These are phyloP conservation scores for Trichomalopsis sarcophagae DNA, from an alignment of 1,140 invertebrate genomes.

Conservation along the genomic window DNA sequence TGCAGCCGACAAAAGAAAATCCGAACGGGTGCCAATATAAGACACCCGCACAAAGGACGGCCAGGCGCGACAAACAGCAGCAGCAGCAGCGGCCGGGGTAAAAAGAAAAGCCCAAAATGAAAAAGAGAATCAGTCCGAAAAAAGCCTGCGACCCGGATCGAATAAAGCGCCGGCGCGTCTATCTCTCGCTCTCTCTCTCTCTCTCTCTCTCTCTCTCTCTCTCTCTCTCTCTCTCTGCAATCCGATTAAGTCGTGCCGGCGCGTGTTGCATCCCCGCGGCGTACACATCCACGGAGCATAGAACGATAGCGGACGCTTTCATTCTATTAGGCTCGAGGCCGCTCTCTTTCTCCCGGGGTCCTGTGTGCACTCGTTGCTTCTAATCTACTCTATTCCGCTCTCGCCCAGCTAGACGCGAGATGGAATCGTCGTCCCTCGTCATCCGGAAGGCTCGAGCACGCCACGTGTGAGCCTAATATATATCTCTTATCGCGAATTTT, in stretches of 20 bases:
- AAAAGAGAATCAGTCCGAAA: not conserved
- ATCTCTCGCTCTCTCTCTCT: not conserved
- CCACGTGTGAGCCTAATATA: conserved; percentile 37
- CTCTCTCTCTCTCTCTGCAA: not conserved
- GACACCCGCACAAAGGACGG: conserved; percentile 14
- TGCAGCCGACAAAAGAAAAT: not conserved
- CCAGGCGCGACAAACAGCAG: not conserved
- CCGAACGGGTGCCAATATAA: not conserved
- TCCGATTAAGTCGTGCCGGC: conserved; percentile 37
- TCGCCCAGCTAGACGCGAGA: not conserved
- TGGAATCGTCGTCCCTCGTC: conserved; percentile 3
- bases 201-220: not conserved
- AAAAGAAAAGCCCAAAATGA: not conserved
- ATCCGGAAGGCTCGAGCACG: not conserved
- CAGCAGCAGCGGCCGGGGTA: not conserved
- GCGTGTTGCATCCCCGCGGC: conserved; percentile 24
- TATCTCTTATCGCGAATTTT: conserved; percentile 35
- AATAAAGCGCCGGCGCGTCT: not conserved
- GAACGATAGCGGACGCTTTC: conserved; percentile 12
- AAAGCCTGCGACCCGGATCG: not conserved
- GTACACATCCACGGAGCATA: not conserved
- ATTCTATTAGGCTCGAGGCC: conserved; percentile 40
- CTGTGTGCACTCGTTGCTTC: not conserved
- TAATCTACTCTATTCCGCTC: conserved; percentile 28
- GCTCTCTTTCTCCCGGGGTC: not conserved